Evolutionary conservation across 2,797 vertebrate genomes (phyloP), one percentile per base, ranked within the genome.

Genomic region (Pipistrellus kuhlii): DNA sequence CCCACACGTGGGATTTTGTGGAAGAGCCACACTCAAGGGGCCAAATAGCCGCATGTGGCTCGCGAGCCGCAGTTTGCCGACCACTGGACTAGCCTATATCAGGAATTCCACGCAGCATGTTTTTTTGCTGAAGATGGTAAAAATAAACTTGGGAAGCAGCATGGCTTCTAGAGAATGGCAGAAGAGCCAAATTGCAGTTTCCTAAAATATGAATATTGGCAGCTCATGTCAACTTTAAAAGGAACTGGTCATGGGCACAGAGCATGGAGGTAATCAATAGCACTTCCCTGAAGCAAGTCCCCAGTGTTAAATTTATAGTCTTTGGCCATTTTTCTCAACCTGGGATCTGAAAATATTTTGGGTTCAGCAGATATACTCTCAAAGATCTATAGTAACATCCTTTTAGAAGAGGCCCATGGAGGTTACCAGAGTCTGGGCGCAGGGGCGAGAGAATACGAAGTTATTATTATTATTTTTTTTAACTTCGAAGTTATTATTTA

Each of bases 141-240:
- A 85, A 35, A 75, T 57, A 46, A 93, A 82, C 82, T 55, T 76
- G 41, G 55, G 69, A 90, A 93, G 46, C 30, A 77, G 44, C 35
- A 66, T 83, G 53, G 38, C 88, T 83, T 87, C 64, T 73, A 85
- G 46, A 84, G 46, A 87, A 66, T 66, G n/a, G 32, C 14, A 91
- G 38, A 77, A 87, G n/a, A 83, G 57, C n/a, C 46, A 64, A 72
- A 64, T 41, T 77, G 76, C 18, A 72, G 18, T 83, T 90, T 87
- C 77, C 51, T 72, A 93, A 90, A 90, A 93, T 90, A 71, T 77
- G 20, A 90, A 93, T 91, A 83, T 72, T 90, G 64, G 55, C 77
- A 93, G 64, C 57, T 66, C 38, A 51, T 53, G 59, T 85, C 84
- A 84, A 35, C 85, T 88, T 91, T 80, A 75, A 75, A 95, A 85